These are phyloP conservation scores for Leucoma salicis DNA, from an alignment of 2,888 invertebrate species.

Conservation along the genomic window DNA sequence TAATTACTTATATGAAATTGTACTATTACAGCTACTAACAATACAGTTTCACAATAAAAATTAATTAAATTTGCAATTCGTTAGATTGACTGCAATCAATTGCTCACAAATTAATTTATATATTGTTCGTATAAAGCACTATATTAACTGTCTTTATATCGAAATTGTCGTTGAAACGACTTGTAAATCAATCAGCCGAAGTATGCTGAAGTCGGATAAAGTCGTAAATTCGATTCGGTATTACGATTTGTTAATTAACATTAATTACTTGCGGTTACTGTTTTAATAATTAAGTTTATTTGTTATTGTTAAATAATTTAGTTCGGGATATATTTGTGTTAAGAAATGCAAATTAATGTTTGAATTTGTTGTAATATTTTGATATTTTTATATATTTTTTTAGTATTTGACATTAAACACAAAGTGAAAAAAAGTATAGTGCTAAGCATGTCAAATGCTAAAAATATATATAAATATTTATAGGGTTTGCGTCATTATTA, in stretches of 20 bases:
- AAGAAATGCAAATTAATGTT: too few species aligned
- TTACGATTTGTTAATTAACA: not conserved
- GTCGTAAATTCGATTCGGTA: constrained; percentile 1
- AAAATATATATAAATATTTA: too few species aligned
- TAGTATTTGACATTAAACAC: too few species aligned
- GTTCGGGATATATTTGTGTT: too few species aligned
- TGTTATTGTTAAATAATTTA: too few species aligned
- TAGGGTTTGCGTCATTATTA: too few species aligned
- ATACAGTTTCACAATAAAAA: not conserved
- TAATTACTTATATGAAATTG: too few species aligned
- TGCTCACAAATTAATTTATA: not conserved
- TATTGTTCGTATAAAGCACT: not conserved
- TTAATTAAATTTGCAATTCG: not conserved
- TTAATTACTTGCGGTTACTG: constrained; percentile 2
- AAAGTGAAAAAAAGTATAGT: too few species aligned
- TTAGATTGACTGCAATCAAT: not conserved
- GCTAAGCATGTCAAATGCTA: too few species aligned
- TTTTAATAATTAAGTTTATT: not conserved
- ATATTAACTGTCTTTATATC: not conserved
- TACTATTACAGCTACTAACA: too few species aligned
- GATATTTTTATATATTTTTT: too few species aligned
- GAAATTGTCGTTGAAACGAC: constrained; percentile 30
- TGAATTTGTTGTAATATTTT: too few species aligned
- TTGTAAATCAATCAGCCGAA: constrained; percentile 31
- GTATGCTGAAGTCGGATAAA: not conserved